Evolutionary conservation across 2,888 invertebrate species (phyloP).

Genomic region (Dasysyrphus tricinctus): DNA sequence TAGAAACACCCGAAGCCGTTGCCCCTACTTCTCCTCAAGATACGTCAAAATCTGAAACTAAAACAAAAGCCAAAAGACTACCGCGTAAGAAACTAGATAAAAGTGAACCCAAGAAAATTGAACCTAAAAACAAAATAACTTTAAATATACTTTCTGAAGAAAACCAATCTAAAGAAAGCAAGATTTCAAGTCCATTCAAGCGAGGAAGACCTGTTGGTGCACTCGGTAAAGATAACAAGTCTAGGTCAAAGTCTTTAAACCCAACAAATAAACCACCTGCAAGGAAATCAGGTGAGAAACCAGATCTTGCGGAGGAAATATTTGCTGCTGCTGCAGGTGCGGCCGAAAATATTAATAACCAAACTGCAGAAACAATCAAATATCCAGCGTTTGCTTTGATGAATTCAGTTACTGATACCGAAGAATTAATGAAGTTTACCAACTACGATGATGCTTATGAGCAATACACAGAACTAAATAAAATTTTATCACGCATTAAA

Average conservation of each 20-base stretch:
- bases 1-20: background rate
- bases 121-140: conserved; percentile 7
- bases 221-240: background rate
- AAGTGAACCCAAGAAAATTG: conserved; percentile 11
- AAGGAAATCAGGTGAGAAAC: conserved; percentile 10
- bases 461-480: conserved; percentile 79
- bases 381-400: conserved; percentile 79
- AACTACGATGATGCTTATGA: conserved; percentile 78
- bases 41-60: background rate
- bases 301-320: conserved; percentile 45
- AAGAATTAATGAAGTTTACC: conserved; percentile 79
- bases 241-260: background rate
- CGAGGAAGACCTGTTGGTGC: conserved; percentile 20
- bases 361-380: conserved; percentile 32
- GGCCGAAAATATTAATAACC: conserved; percentile 1
- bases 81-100: background rate
- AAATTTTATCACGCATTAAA: conserved; percentile 77
- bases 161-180: background rate
- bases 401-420: conserved; percentile 81
- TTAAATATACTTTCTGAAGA: background rate
- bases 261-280: conserved; percentile 9
- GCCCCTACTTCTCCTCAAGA: background rate
- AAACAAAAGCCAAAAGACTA: background rate
- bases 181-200: background rate
- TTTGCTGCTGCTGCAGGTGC: conserved; percentile 62